Conservation (phyloP, 2,888 invertebrate species). For the Corbicula japonica region DNA sequence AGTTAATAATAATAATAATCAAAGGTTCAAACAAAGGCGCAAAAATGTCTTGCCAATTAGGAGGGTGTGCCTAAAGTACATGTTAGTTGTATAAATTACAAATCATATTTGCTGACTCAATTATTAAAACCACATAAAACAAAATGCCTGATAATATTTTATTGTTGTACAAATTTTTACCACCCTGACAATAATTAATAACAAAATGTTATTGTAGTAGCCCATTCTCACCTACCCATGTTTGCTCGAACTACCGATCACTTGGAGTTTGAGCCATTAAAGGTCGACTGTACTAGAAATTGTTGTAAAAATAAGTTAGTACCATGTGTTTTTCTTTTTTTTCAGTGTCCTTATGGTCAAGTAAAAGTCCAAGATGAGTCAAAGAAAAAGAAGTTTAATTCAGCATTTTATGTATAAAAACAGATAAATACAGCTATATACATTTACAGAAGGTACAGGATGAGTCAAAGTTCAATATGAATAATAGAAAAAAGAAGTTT, state of each 20-base stretch:
- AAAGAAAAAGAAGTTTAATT: slow-evolving; percentile 70
- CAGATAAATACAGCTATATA: slow-evolving; percentile 3
- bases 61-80: no score
- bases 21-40: no score
- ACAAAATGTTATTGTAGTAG: not conserved
- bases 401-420: slow-evolving; percentile 74
- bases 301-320: not conserved
- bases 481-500: no score
- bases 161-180: no score
- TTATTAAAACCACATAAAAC: no score
- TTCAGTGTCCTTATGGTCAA: slow-evolving; percentile 79
- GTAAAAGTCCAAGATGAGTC: slow-evolving; percentile 63
- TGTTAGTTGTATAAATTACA: no score
- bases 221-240: not conserved
- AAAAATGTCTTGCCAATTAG: no score
- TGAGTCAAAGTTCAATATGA: no score
- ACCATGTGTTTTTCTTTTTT: slow-evolving; percentile 16
- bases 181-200: not conserved
- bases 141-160: no score
- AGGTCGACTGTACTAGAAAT: not conserved
- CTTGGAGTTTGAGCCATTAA: not conserved
- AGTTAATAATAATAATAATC: no score
- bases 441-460: no score
- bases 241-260: not conserved
- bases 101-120: no score